phyloP scores from a whole-genome alignment of 2,113 vertebrate species.

The Cairina moschata region DNA sequence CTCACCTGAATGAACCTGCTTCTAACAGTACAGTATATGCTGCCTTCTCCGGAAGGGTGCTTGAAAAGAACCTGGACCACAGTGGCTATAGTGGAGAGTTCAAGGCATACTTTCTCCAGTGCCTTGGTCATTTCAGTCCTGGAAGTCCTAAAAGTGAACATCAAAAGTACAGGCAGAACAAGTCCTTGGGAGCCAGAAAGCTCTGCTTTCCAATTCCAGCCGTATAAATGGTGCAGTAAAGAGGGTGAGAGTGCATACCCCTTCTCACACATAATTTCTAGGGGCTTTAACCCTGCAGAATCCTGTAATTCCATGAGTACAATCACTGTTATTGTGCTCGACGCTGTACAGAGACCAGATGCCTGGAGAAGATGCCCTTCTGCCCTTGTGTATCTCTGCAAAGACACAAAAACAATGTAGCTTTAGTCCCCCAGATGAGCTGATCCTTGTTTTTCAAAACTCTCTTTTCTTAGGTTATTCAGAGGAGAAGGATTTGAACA shows the following conservation, averaged over 20 bases:
- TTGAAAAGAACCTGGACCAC: background rate
- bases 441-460: background rate
- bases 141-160: background rate
- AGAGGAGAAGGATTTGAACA: background rate
- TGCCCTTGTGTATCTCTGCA: background rate
- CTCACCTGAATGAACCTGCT: background rate
- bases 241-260: background rate
- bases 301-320: background rate
- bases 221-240: background rate
- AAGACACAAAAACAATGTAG: slow-evolving; percentile 13
- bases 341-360: background rate
- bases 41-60: background rate
- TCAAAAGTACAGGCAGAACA: background rate
- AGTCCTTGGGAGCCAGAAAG: background rate
- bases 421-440: background rate
- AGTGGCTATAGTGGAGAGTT: background rate
- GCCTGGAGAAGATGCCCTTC: slow-evolving; percentile 9
- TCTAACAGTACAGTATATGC: background rate
- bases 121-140: background rate
- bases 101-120: background rate
- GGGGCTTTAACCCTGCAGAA: background rate
- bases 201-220: background rate
- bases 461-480: background rate
- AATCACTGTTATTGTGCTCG: background rate
- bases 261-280: background rate